A percentile compares a stretch with the other conserved stretches of the same genome.
Evolutionary conservation across 2,888 invertebrate genomes (phyloP).

Genomic region (Gandaritis pyraliata): DNA sequence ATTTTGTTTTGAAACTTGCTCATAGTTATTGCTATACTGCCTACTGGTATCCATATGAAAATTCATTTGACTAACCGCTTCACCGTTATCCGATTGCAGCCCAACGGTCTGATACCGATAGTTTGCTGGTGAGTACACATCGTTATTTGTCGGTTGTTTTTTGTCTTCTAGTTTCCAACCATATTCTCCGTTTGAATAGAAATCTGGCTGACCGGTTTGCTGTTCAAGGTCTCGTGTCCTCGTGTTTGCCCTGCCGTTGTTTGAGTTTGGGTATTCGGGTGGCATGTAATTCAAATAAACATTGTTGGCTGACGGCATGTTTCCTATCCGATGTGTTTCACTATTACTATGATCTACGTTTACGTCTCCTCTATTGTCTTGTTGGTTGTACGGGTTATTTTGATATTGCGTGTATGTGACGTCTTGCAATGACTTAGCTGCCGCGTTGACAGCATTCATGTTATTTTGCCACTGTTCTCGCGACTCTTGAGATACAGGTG

Average conservation of each 20-base stretch:
- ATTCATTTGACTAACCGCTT: constrained; percentile 69
- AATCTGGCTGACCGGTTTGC: constrained; percentile 60
- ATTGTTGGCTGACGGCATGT: constrained; percentile 70
- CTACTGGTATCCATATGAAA: constrained; percentile 74
- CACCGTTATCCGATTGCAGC: constrained; percentile 55
- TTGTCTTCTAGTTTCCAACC: constrained; percentile 78
- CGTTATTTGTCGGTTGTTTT: constrained; percentile 59
- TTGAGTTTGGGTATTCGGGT: constrained; percentile 65
- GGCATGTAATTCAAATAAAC: constrained; percentile 70
- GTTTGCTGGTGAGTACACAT: constrained; percentile 56
- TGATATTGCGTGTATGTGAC: constrained; percentile 61
- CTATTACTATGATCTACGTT: constrained; percentile 57
- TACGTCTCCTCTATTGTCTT: constrained; percentile 55
- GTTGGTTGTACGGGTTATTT: constrained; percentile 60
- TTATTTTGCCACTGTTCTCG: constrained; percentile 68
- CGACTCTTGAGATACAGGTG: constrained; percentile 62
- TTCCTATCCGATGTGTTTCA: constrained; percentile 70
- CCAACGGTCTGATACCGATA: constrained; percentile 61
- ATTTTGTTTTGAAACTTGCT: constrained; percentile 66
- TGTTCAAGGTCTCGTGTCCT: constrained; percentile 65
- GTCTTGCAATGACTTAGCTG: constrained; percentile 69
- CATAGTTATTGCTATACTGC: constrained; percentile 54
- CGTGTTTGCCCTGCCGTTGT: constrained; percentile 57
- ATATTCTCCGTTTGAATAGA: constrained; percentile 77
- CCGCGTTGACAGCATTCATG: constrained; percentile 54